Evolutionary conservation across 2,888 invertebrate genomes (phyloP).

Genomic region (Scaptomyza flava): DNA sequence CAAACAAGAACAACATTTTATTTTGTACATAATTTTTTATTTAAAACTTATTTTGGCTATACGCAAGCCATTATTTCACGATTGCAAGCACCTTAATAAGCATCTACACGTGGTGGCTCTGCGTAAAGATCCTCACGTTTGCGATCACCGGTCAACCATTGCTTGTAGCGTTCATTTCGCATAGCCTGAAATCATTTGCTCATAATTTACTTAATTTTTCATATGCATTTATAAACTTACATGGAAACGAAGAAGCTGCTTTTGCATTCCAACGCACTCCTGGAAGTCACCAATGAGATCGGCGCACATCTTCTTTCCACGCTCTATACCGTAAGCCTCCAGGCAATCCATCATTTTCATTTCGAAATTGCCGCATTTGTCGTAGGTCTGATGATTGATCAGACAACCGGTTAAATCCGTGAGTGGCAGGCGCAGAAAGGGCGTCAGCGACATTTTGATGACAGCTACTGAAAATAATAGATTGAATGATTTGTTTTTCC

Average conservation of each 20-base stretch:
- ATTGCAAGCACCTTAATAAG: slow-evolving; percentile 84
- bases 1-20: neutral
- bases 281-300: slow-evolving; percentile 88
- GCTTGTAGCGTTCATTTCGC: slow-evolving; percentile 87
- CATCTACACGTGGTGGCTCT: slow-evolving; percentile 86
- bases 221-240: slow-evolving; percentile 79
- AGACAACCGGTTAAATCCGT: slow-evolving; percentile 89
- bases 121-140: slow-evolving; percentile 86
- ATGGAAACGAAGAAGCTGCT: slow-evolving; percentile 87
- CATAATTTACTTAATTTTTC: neutral
- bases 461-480: slow-evolving; percentile 14
- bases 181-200: slow-evolving; percentile 85
- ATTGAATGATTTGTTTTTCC: neutral
- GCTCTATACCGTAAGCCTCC: slow-evolving; percentile 91
- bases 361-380: slow-evolving; percentile 89
- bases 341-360: slow-evolving; percentile 90
- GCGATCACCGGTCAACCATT: slow-evolving; percentile 87
- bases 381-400: slow-evolving; percentile 88
- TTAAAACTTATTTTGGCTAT: slow-evolving; percentile 64
- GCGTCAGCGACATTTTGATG: slow-evolving; percentile 86
- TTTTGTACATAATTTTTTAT: slow-evolving; percentile 45
- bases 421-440: slow-evolving; percentile 89
- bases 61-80: slow-evolving; percentile 50
- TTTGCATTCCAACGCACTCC: slow-evolving; percentile 88
- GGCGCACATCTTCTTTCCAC: slow-evolving; percentile 87